Conservation (phyloP, 2,113 vertebrate species). For the Zootoca vivipara region DNA sequence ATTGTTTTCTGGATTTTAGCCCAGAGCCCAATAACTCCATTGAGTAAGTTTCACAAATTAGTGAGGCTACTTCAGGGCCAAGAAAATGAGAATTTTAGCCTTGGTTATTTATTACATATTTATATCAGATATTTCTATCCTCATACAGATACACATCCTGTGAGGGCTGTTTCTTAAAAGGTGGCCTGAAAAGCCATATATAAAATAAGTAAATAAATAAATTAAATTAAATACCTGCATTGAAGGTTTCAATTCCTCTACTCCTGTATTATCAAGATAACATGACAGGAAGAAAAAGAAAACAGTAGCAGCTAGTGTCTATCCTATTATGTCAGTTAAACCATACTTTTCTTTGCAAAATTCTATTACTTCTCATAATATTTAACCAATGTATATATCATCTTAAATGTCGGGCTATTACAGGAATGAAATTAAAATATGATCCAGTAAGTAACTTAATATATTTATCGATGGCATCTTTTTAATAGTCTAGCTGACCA, state of each 20-base stretch:
- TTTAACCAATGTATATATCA: constrained; percentile 52
- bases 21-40: not conserved
- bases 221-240: too few species aligned
- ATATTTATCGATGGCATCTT: constrained; percentile 31
- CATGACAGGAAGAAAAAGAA: not conserved
- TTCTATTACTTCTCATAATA: constrained; percentile 21
- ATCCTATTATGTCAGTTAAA: not conserved
- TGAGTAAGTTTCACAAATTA: not conserved
- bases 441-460: constrained; percentile 38
- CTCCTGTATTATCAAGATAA: not conserved
- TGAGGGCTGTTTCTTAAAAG: not conserved
- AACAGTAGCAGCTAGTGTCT: not conserved
- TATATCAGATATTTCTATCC: not conserved
- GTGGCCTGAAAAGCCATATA: too few species aligned
- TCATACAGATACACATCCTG: too few species aligned
- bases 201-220: too few species aligned
- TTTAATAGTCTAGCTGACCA: constrained; percentile 49
- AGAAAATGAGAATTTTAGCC: not conserved
- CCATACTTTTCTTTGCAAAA: constrained; percentile 3
- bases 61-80: too few species aligned
- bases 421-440: constrained; percentile 52
- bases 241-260: not conserved
- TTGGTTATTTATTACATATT: not conserved
- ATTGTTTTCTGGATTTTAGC: not conserved
- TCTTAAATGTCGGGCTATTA: constrained; percentile 31